A percentile compares a stretch with the other conserved stretches of the same genome.
These are phyloP conservation scores for Clarias pachynema DNA, from an alignment of 2,797 vertebrate genomes.

Conservation along the genomic window DNA sequence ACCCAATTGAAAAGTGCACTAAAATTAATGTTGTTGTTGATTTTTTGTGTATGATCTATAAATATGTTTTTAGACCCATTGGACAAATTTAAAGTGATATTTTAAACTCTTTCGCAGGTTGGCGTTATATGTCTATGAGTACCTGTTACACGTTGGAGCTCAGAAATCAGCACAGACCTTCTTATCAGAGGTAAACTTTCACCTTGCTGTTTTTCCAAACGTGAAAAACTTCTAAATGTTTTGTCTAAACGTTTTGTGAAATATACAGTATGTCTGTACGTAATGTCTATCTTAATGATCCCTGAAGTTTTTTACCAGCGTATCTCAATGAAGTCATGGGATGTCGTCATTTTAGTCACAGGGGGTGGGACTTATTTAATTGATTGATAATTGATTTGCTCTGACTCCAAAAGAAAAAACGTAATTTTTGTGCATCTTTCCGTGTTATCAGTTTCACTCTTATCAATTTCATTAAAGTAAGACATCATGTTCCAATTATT, in stretches of 20 bases:
- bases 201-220: no score
- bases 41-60: no score
- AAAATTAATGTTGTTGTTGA: background rate
- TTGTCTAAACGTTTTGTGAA: no score
- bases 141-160: conserved; percentile 89
- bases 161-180: conserved; percentile 90
- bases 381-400: background rate
- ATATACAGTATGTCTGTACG: no score
- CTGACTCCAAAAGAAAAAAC: background rate
- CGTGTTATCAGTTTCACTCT: background rate
- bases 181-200: conserved; percentile 82
- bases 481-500: background rate
- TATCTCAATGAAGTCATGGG: background rate
- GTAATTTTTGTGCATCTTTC: background rate
- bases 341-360: no score
- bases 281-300: background rate
- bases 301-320: background rate
- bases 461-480: background rate
- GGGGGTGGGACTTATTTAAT: background rate
- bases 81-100: background rate
- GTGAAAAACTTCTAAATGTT: no score
- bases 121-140: conserved; percentile 89
- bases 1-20: background rate
- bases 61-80: background rate
- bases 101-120: conserved; percentile 69